phyloP scores from a whole-genome alignment of 2,113 vertebrate species.

The Heptranchias perlo region DNA sequence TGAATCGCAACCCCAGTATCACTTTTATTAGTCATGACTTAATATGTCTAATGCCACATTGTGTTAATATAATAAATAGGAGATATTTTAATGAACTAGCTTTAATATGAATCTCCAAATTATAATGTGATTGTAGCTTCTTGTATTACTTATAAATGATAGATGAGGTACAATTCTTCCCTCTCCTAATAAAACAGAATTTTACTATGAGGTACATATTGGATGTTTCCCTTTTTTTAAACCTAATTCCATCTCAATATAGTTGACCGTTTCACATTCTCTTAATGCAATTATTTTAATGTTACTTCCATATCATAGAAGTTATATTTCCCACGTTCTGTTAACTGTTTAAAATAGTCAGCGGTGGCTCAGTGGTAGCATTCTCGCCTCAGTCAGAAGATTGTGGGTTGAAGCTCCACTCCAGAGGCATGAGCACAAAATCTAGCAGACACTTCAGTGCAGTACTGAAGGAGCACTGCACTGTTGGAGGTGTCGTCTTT shows the following conservation, averaged over 20 bases:
- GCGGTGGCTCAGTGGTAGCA: background rate
- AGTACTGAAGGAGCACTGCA: background rate
- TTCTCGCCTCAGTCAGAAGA: background rate
- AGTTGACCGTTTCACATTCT: background rate
- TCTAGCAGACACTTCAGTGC: background rate
- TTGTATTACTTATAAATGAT: background rate
- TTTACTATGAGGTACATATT: background rate
- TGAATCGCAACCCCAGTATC: background rate
- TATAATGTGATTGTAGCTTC: background rate
- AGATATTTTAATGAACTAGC: background rate
- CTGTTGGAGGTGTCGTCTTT: background rate
- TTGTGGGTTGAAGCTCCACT: background rate
- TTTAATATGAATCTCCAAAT: background rate
- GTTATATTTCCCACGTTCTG: background rate
- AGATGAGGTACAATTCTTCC: background rate
- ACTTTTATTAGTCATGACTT: background rate
- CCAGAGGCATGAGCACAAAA: background rate
- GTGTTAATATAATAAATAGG: background rate
- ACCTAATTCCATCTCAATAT: background rate
- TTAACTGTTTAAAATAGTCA: background rate
- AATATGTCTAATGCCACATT: background rate
- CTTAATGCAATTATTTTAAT: background rate
- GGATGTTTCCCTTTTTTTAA: background rate
- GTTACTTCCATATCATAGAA: background rate
- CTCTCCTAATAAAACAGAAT: background rate